A percentile compares a stretch with the other conserved stretches of the same genome.
Evolutionary conservation across 37 sponge, comb jelly and placozoan species (phyloP).

Genomic region (Agelas oroides): DNA sequence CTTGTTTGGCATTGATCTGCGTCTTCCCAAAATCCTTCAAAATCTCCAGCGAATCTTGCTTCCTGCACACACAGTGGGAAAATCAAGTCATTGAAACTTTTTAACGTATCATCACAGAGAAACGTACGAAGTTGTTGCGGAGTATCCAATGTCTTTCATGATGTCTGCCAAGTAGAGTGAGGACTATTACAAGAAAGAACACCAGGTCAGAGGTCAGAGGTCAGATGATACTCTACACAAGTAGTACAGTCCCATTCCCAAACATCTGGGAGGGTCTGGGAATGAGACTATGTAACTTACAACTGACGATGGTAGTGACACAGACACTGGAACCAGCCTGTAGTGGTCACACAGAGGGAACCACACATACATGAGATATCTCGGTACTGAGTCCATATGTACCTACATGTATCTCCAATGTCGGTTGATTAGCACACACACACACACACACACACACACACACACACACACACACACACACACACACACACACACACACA

Average conservation of each 20-base stretch:
- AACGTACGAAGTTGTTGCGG: constrained; percentile 79
- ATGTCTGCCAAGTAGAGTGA: constrained; percentile 75
- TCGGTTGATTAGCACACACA: too few relatives aligned
- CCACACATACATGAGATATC: too few relatives aligned
- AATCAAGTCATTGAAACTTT: not conserved
- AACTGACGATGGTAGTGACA: constrained; percentile 66
- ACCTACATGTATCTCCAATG: too few relatives aligned
- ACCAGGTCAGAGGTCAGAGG: too few relatives aligned
- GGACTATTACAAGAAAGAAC: constrained; percentile 11
- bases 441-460: too few relatives aligned
- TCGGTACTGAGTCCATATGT: too few relatives aligned
- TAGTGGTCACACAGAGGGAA: not conserved
- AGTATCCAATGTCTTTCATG: constrained; percentile 86
- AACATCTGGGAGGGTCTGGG: not conserved
- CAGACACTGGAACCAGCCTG: constrained; percentile 63
- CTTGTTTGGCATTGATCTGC: constrained; percentile 69
- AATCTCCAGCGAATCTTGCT: constrained; percentile 80
- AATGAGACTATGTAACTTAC: constrained; percentile 39
- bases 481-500: too few relatives aligned
- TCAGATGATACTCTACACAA: not conserved
- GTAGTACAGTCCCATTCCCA: not conserved
- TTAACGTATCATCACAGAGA: not conserved
- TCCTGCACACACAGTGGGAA: constrained; percentile 26
- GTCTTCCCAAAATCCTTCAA: constrained; percentile 80
- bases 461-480: too few relatives aligned